These are phyloP conservation scores for Pyrgilauda ruficollis DNA, from an alignment of 2,113 vertebrate genomes.

Conservation along the genomic window DNA sequence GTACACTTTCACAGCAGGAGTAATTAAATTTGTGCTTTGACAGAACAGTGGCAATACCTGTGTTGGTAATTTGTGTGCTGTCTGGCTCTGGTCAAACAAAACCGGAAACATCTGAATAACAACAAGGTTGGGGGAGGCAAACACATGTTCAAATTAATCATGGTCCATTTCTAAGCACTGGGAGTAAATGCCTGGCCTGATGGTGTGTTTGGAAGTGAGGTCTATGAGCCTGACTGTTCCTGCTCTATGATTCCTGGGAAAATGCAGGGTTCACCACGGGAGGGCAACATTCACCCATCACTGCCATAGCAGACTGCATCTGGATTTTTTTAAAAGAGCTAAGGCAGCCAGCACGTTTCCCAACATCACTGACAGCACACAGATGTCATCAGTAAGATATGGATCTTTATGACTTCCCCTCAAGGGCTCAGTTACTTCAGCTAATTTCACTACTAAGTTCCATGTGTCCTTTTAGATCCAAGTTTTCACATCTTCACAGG, in stretches of 20 bases:
- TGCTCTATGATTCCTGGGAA: neutral
- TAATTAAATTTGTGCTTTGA: neutral
- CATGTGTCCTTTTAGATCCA: neutral
- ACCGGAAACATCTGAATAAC: neutral
- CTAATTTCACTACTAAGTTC: neutral
- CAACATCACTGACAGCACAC: fast-evolving
- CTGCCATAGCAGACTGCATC: fast-evolving
- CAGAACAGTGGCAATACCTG: neutral
- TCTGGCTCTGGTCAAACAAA: neutral
- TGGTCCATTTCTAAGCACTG: fast-evolving
- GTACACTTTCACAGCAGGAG: neutral
- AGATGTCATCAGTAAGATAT: neutral
- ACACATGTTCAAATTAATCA: neutral
- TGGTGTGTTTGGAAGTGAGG: fast-evolving
- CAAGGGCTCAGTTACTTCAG: neutral
- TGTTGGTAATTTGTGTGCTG: neutral
- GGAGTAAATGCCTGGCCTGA: neutral
- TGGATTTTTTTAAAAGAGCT: neutral
- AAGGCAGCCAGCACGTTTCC: neutral
- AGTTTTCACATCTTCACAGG: neutral
- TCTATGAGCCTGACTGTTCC: fast-evolving
- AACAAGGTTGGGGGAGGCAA: neutral
- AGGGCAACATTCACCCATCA: neutral
- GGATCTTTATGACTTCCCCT: neutral
- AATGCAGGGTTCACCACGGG: neutral